Evolutionary conservation across 1,140 invertebrate species (phyloP), one percentile per base, ranked within the genome.

Genomic region (Telenomus remus): DNA sequence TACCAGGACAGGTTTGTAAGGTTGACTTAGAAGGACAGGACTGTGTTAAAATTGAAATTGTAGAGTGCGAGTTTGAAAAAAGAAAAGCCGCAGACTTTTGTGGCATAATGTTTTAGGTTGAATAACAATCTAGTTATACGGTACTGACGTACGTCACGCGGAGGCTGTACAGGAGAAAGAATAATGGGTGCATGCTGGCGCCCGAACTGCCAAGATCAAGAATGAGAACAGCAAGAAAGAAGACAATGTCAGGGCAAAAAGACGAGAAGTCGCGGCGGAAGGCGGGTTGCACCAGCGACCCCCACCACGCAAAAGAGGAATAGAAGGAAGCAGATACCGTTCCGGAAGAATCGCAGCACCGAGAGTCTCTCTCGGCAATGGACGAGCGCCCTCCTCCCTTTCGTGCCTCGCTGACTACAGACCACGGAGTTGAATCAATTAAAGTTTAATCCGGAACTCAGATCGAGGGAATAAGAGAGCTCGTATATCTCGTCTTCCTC

Each of bases 391-490:
- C 84, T 84, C 81, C 79, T 85, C 82, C 82, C 70, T 76, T 79
- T 66, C 61, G 79, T 80, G 83, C 85, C 69, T 86, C 80, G 81
- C 78, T 85, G 82, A 71, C 53, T 84, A 81, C 84, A 83, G 82
- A 85, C 81, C 82, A 82, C 85, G 80, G 81, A 83, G 84, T 85
- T 86, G 84, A 86, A 86, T 87, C 86, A 87, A 87, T 87, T 87
- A 87, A 86, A 86, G 81, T 87, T 87, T 85, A 86, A 87, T 87
- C 84, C 84, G 82, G 84, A 85, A 85, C 84, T 80, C 75, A 76
- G 78, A 84, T 85, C 79, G 81, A 79, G 79, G 79, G 78, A 81
- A n/a, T n/a, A n/a, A 80, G 73, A 72, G 79, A 69, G 65, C 75
- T 77, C 75, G 68, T 77, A 77, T 72, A 71, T 76, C 74, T 70